A percentile compares a stretch with the other conserved stretches of the same genome.
Evolutionary conservation across 2,113 vertebrate genomes (phyloP).

Genomic region (Macquaria ambigua): DNA sequence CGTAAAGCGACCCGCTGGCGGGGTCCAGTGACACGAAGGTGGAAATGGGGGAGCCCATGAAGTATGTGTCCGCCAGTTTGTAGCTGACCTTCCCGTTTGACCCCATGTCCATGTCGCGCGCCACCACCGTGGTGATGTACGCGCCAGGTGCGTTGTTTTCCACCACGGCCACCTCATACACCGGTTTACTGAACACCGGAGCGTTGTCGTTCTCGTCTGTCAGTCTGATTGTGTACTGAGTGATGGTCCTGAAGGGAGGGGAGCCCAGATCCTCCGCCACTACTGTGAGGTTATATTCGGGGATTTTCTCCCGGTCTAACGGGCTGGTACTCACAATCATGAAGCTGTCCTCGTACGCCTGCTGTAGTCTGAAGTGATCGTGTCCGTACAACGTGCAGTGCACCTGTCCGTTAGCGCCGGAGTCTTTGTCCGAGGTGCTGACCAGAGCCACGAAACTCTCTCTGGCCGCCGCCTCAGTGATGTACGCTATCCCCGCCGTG

Average conservation of each 20-base stretch:
- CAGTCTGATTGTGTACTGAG: slow-evolving; percentile 91
- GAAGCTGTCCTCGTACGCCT: slow-evolving; percentile 96
- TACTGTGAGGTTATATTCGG: slow-evolving; percentile 94
- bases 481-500: slow-evolving; percentile 84
- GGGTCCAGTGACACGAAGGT: slow-evolving; percentile 95
- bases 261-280: slow-evolving; percentile 95
- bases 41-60: slow-evolving; percentile 90
- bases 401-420: slow-evolving; percentile 92
- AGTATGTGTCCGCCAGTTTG: slow-evolving; percentile 88
- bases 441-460: slow-evolving; percentile 97
- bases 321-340: slow-evolving; percentile 92
- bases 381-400: slow-evolving; percentile 94
- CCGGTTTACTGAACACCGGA: slow-evolving; percentile 87
- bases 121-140: slow-evolving; percentile 90
- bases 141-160: slow-evolving; percentile 94
- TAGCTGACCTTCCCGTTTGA: slow-evolving; percentile 92
- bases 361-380: slow-evolving; percentile 93
- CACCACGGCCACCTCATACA: slow-evolving; percentile 89
- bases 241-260: slow-evolving; percentile 89
- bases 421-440: slow-evolving; percentile 95
- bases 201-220: slow-evolving; percentile 95
- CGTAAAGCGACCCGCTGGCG: slow-evolving; percentile 93
- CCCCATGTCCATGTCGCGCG: slow-evolving; percentile 90
- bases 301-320: slow-evolving; percentile 91
- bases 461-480: slow-evolving; percentile 89